A percentile compares a stretch with the other conserved stretches of the same genome.
Evolutionary conservation across 2,797 vertebrate genomes (phyloP).

Genomic region (Cyclura pinguis): DNA sequence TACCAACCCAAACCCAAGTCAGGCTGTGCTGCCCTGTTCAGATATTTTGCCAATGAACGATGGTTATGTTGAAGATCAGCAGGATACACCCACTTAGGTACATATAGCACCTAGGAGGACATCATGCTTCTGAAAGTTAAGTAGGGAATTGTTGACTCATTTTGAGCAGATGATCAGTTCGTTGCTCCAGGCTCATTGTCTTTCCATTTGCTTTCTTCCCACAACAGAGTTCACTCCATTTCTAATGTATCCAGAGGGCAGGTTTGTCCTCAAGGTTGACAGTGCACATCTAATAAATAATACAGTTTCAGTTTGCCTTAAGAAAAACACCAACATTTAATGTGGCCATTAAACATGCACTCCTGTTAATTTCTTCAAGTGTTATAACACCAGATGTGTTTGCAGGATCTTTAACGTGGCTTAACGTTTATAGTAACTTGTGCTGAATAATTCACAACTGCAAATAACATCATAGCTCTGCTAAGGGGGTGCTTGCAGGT

Average conservation of each 20-base stretch:
- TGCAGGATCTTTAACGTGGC: background rate
- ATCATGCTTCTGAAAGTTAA: slow-evolving; percentile 79
- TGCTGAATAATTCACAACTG: background rate
- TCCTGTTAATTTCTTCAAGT: slow-evolving; percentile 31
- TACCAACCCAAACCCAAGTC: slow-evolving; percentile 77
- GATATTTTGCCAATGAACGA: slow-evolving; percentile 76
- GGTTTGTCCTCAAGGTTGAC: slow-evolving; percentile 81
- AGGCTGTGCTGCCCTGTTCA: slow-evolving; percentile 76
- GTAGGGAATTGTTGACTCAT: slow-evolving; percentile 74
- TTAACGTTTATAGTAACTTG: background rate
- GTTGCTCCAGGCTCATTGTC: slow-evolving; percentile 59
- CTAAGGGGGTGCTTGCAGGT: slow-evolving; percentile 11
- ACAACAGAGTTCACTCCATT: slow-evolving; percentile 82
- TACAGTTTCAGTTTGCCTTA: slow-evolving; percentile 10
- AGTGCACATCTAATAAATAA: slow-evolving; percentile 66
- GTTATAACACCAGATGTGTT: slow-evolving; percentile 20
- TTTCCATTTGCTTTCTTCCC: slow-evolving; percentile 73
- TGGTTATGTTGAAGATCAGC: slow-evolving; percentile 83
- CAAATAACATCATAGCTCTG: slow-evolving; percentile 16
- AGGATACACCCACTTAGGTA: slow-evolving; percentile 26
- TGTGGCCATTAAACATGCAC: slow-evolving; percentile 38
- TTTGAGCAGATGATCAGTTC: slow-evolving; percentile 79
- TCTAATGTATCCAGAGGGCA: slow-evolving; percentile 85
- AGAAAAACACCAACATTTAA: slow-evolving; percentile 42
- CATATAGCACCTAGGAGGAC: slow-evolving; percentile 75